Conservation (phyloP, 2,113 vertebrate genomes). For the Peucedramus taeniatus region DNA sequence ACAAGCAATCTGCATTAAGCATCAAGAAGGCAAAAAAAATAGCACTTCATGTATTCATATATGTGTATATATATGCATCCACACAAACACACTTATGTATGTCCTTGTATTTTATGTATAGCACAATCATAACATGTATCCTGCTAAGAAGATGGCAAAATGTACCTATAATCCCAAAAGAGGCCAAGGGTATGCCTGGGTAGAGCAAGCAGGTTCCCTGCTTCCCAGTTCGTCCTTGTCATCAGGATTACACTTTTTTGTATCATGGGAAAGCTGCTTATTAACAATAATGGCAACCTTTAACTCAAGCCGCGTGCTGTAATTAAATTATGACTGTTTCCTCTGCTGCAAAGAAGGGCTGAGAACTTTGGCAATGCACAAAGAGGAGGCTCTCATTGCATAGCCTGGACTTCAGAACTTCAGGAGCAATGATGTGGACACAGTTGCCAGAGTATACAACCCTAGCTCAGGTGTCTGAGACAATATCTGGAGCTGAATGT, state of each 20-base stretch:
- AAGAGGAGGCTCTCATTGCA: neutral
- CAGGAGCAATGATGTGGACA: neutral
- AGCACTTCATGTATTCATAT: neutral
- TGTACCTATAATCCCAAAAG: neutral
- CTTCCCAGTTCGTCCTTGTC: neutral
- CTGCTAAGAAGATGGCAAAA: neutral
- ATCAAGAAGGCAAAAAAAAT: neutral
- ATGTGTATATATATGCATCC: neutral
- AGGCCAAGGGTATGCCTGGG: neutral
- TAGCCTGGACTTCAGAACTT: neutral
- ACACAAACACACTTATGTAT: neutral
- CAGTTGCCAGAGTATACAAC: neutral
- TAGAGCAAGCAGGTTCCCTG: neutral
- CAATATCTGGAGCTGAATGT: neutral
- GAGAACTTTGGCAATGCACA: neutral
- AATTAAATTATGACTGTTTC: neutral
- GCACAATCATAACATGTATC: neutral
- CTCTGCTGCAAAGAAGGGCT: neutral
- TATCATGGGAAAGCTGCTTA: neutral
- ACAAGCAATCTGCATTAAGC: neutral
- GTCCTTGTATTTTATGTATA: neutral
- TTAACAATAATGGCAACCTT: neutral
- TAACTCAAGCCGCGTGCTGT: neutral
- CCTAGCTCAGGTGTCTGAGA: constrained; percentile 3
- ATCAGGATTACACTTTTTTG: neutral